Conservation (phyloP, 2,888 invertebrate genomes). For the Caenorhabditis panamensis region DNA sequence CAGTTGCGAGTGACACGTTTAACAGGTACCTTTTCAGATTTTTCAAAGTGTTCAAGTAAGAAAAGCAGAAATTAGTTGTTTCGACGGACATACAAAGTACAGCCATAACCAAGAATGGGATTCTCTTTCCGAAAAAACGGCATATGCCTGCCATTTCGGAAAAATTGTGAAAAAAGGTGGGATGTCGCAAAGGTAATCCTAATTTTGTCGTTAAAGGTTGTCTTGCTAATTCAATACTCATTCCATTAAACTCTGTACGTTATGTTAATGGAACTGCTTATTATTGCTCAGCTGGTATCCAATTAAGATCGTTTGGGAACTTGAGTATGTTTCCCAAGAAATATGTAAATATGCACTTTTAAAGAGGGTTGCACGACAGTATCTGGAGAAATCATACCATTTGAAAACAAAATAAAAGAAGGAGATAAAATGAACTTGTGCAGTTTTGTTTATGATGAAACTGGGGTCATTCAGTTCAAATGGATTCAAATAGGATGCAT, state of each 20-base stretch:
- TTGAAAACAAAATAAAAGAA: slow-evolving; percentile 45
- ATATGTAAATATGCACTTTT: no score
- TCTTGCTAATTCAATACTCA: slow-evolving; percentile 29
- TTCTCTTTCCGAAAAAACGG: slow-evolving; percentile 39
- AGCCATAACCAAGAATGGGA: slow-evolving; percentile 58
- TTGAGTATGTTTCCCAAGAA: slow-evolving; percentile 30
- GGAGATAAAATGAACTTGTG: slow-evolving; percentile 50
- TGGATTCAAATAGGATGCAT: slow-evolving; percentile 60
- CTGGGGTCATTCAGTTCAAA: slow-evolving; percentile 40
- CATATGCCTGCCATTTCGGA: slow-evolving; percentile 60
- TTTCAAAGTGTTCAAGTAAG: neutral
- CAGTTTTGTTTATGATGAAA: slow-evolving; percentile 46
- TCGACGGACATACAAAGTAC: slow-evolving; percentile 8
- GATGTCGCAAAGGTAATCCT: neutral
- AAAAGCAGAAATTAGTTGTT: slow-evolving; percentile 51
- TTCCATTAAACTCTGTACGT: slow-evolving; percentile 43
- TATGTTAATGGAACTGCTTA: slow-evolving; percentile 49
- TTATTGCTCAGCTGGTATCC: slow-evolving; percentile 50
- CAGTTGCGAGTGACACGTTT: slow-evolving; percentile 22
- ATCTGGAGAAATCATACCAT: slow-evolving; percentile 40
- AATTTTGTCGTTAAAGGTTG: slow-evolving; percentile 36
- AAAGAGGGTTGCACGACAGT: slow-evolving; percentile 51
- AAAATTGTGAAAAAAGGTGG: slow-evolving; percentile 53
- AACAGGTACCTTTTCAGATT: slow-evolving; percentile 17
- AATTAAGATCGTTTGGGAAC: slow-evolving; percentile 46